Base-by-base conservation (phyloP, 2,797 vertebrate genomes). In the Astyanax mexicanus region DNA sequence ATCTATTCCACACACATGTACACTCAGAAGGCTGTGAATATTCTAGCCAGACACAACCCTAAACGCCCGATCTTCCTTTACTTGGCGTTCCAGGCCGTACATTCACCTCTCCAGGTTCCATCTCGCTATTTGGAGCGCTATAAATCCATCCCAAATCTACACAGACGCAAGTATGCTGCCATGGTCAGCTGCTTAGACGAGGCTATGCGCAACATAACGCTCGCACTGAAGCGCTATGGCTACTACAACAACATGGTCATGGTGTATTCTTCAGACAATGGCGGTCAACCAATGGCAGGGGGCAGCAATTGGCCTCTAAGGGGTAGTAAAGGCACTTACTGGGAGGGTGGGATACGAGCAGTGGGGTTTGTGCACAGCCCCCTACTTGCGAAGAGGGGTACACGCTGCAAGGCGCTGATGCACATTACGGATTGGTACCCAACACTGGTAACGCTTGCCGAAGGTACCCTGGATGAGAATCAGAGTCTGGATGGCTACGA, bases 361-460 rank as follows among this genome's bases (percentile, higher is more conserved):
- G 93, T 99, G 21, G 97, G 98, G 2, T 99, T 99, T 69, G 97
- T 99, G 73, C 98, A 99, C 60, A 99, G 97, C 74, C 97, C 97
- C 0, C 90, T 98, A 52, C 88, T 99, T 83, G 89, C 92, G 74
- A 96, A 93, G 79, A 97, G 95, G 86, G 95, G 97, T 0, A 94
- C 93, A 0, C 92, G 94, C 60, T 98, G 97, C 81, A 93, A 88
- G 75, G 95, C 95, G 72, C 91, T 99, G 5, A 93, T 99, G 67
- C 98, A 99, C 84, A 98, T 99, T 84, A 98, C 97, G 0, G 97
- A 99, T 88, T 98, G 97, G 98, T 99, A 96, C 84, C 98, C 97
- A 35, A 99, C 98, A 3, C 83, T 99, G 88, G 93, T 99, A 69
- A 95, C 94, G 0, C 90, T 99, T 83, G 98, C 94, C 0, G 96